Evolutionary conservation across 2,113 vertebrate species (phyloP).

Genomic region (Copsychus sechellarum): DNA sequence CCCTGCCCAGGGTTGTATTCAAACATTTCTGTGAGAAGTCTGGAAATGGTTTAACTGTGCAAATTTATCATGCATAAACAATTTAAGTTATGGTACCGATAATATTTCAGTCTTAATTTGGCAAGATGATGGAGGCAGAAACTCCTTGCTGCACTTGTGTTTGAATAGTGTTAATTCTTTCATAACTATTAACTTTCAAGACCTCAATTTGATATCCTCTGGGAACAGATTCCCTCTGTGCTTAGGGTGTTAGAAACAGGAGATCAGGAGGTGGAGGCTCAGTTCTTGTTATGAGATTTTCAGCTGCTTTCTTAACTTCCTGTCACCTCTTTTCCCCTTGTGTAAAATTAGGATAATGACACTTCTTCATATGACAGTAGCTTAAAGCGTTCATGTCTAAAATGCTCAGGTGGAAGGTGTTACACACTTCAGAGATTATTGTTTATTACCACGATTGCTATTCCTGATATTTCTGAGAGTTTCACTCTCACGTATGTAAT

Average conservation of each 20-base stretch:
- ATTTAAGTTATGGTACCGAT: background rate
- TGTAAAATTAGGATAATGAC: conserved; percentile 53
- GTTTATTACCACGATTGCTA: conserved; percentile 2
- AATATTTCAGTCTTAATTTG: background rate
- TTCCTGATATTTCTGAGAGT: background rate
- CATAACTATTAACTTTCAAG: background rate
- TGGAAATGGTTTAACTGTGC: background rate
- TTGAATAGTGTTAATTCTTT: background rate
- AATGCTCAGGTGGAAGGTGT: conserved; percentile 19
- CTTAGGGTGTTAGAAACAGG: background rate
- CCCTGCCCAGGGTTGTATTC: background rate
- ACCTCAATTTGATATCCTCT: background rate
- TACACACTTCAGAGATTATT: background rate
- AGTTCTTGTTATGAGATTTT: background rate
- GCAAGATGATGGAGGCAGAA: background rate
- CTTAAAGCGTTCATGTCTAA: background rate
- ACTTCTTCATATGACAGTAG: conserved; percentile 3
- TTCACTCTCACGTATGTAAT: background rate
- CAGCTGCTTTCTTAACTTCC: conserved; percentile 1
- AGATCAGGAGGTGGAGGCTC: background rate
- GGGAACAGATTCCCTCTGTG: background rate
- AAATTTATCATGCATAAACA: conserved; percentile 10
- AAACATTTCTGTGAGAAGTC: background rate
- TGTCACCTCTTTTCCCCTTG: background rate
- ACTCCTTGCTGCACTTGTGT: background rate